Evolutionary conservation across 2,888 invertebrate genomes (phyloP).

Genomic region (Nysson spinosus): DNA sequence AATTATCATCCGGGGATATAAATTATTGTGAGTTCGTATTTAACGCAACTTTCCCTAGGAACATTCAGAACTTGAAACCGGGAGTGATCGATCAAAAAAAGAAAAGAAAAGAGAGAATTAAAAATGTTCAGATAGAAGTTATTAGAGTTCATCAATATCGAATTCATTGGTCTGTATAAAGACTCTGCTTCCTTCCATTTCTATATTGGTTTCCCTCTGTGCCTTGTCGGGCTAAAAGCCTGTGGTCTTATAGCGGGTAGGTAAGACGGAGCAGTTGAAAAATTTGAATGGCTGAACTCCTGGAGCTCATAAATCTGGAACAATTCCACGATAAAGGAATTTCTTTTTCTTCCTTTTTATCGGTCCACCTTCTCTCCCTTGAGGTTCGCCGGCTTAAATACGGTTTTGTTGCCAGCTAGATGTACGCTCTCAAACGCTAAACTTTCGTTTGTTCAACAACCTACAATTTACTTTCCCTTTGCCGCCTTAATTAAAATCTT

Average conservation of each 20-base stretch:
- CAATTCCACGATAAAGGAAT: conserved; percentile 61
- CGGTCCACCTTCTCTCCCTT: conserved; percentile 33
- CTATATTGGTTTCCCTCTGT: conserved; percentile 53
- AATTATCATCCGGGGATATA: conserved; percentile 16
- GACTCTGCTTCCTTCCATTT: conserved; percentile 51
- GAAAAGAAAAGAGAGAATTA: conserved; percentile 19
- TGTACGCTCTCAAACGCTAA: conserved; percentile 20
- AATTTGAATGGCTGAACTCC: conserved; percentile 62
- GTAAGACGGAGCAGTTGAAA: conserved; percentile 56
- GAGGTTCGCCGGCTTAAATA: conserved; percentile 33
- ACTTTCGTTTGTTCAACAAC: conserved; percentile 37
- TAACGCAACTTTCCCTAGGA: too few relatives aligned
- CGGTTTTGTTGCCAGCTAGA: conserved; percentile 28
- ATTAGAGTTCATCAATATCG: conserved; percentile 55
- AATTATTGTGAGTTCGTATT: conserved; percentile 7
- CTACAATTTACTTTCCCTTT: conserved; percentile 29
- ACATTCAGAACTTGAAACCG: too few relatives aligned
- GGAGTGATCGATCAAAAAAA: too few relatives aligned
- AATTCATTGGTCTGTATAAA: conserved; percentile 37
- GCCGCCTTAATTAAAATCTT: conserved; percentile 26
- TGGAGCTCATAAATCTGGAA: conserved; percentile 62
- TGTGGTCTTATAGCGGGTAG: conserved; percentile 42
- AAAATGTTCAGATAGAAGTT: conserved; percentile 51
- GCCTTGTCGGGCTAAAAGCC: conserved; percentile 41
- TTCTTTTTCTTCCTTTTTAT: conserved; percentile 38